Evolutionary conservation across 1,140 invertebrate genomes (phyloP).

Genomic region (Acromyrmex charruanus): DNA sequence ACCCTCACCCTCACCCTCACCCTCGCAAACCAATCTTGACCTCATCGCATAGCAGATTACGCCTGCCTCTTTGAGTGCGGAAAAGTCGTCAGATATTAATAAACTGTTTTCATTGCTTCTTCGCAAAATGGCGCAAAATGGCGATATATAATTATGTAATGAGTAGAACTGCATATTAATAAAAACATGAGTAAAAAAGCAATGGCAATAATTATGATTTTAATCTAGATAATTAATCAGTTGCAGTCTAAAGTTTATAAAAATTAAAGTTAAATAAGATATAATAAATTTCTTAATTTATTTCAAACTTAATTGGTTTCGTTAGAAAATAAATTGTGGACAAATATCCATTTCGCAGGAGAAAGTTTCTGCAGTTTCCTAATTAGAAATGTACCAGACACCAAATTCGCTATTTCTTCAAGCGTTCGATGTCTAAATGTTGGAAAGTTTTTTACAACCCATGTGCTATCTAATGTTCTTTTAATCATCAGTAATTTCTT

Average conservation of each 20-base stretch:
- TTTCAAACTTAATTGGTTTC: conserved; percentile 12
- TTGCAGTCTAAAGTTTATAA: background rate
- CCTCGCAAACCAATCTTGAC: conserved; percentile 49
- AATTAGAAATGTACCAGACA: conserved; percentile 29
- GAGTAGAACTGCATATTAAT: background rate
- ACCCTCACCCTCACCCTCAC: conserved; percentile 6
- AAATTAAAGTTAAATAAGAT: background rate
- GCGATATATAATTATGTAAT: background rate
- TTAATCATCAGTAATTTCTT: background rate
- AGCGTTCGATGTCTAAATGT: background rate
- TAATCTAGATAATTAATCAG: background rate
- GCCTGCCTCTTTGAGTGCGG: conserved; percentile 50
- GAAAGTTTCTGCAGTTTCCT: conserved; percentile 5
- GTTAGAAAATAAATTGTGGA: background rate
- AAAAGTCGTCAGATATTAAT: conserved; percentile 44
- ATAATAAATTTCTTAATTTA: conserved; percentile 2
- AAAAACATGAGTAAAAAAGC: background rate
- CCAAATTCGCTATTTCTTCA: conserved; percentile 10
- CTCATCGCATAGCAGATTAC: conserved; percentile 49
- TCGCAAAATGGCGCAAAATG: conserved; percentile 21
- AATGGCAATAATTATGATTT: background rate
- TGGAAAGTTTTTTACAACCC: background rate
- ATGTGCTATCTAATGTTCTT: background rate
- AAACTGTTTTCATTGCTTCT: conserved; percentile 36
- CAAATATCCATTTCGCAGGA: background rate